Evolutionary conservation across 2,888 invertebrate genomes (phyloP).

Genomic region (Matsumyia berberina): DNA sequence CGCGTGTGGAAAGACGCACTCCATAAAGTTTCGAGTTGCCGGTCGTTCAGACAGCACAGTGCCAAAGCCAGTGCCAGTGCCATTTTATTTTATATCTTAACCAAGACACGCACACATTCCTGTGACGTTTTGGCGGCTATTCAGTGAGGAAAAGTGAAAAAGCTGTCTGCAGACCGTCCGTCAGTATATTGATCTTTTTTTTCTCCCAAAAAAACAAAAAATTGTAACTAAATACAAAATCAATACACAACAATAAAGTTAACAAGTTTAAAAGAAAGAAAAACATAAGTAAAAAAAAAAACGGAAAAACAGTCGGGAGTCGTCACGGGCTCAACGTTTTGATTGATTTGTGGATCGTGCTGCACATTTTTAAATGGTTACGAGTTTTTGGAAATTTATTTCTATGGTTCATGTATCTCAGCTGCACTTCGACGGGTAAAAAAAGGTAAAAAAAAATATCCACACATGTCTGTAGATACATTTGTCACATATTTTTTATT

Average conservation of each 20-base stretch:
- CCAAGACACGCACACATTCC: slow-evolving; percentile 42
- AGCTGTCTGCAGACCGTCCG: slow-evolving; percentile 7
- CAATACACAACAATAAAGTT: slow-evolving; percentile 49
- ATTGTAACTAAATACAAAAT: slow-evolving; percentile 54
- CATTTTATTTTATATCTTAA: slow-evolving; percentile 13
- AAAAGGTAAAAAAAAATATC: slow-evolving; percentile 73
- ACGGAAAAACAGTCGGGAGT: slow-evolving; percentile 59
- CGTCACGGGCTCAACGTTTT: slow-evolving; percentile 54
- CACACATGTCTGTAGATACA: slow-evolving; percentile 40
- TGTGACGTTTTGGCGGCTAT: slow-evolving; percentile 69
- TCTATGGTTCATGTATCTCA: slow-evolving; percentile 46
- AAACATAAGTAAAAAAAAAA: slow-evolving; percentile 14
- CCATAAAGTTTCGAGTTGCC: slow-evolving; percentile 49
- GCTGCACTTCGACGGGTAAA: slow-evolving; percentile 60
- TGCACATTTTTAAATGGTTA: slow-evolving; percentile 73
- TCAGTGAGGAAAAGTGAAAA: slow-evolving; percentile 43
- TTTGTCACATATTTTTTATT: too few species aligned
- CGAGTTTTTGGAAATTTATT: slow-evolving; percentile 75
- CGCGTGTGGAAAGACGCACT: slow-evolving; percentile 59
- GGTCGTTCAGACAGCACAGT: slow-evolving; percentile 34
- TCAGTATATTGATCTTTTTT: slow-evolving; percentile 56
- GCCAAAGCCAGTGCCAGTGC: slow-evolving; percentile 24
- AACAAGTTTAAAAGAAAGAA: neutral
- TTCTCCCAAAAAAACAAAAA: slow-evolving; percentile 31
- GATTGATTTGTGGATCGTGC: slow-evolving; percentile 76